Evolutionary conservation across 2,797 vertebrate genomes (phyloP), one percentile per base, ranked within the genome.

Genomic region (Catamblyrhynchus diadema): DNA sequence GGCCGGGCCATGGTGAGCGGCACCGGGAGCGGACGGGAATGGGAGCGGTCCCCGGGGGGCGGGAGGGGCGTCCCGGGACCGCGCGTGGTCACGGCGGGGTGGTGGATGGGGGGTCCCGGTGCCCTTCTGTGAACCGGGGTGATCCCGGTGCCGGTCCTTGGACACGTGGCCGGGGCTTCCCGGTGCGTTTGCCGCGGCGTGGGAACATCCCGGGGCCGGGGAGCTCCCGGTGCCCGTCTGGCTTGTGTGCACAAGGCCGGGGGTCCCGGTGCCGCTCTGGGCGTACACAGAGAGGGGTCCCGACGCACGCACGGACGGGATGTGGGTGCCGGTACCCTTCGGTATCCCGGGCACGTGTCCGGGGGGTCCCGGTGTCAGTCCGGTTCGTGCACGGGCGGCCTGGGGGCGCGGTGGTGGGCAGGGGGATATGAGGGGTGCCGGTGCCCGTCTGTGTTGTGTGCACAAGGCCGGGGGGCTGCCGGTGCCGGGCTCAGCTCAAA

Each of bases 41-140:
- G 60, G 75, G 48, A 27, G 3, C 50, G 53, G 35, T 4, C 22
- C 22, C 4, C 6, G 27, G 23, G 27, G 9, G 6, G 9, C 35
- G 59, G 37, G 25, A 13, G 9, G 30, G 67, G 47, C 6, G 48
- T 4, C 39, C 66, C n/a, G 56, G 66, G 1, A 18, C 17, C 32
- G 21, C 10, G 41, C 3, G 41, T 2, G 51, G 51, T 7, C 28
- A 1, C 14, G 42, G 18, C 12, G n/a, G 45, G 6, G 11, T 5
- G 20, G 25, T 1, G 53, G 33, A 4, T 12, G 20, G 13, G 35
- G 53, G 59, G 13, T 28, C 30, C 57, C 57, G 67, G 48, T 54
- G 33, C 28, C 48, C 22, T 11, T 19, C 18, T 8, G 56, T 14
- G 59, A 24, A 8, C 57, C 50, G 27, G n/a, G 44, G 33, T 18